Evolutionary conservation across 2,888 invertebrate species (phyloP).

Genomic region (Neoscelio sp.): DNA sequence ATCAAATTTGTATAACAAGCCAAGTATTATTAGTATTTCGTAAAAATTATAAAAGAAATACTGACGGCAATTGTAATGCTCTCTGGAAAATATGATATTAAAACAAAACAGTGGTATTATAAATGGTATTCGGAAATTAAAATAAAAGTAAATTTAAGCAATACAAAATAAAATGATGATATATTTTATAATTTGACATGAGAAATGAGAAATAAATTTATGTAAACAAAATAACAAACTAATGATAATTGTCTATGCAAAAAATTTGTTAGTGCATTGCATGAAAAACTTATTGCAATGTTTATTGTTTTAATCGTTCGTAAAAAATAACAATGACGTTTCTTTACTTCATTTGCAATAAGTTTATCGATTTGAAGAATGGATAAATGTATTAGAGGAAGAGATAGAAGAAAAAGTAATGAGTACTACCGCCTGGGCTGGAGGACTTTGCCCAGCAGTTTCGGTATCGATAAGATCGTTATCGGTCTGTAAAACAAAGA

Average conservation of each 20-base stretch:
- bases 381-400: slow-evolving; percentile 62
- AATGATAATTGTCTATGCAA: background rate
- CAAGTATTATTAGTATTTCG: too few relatives aligned
- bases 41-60: too few relatives aligned
- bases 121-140: slow-evolving; percentile 45
- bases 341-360: slow-evolving; percentile 38
- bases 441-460: slow-evolving; percentile 83
- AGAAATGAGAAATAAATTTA: background rate
- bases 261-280: slow-evolving; percentile 27
- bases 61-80: slow-evolving; percentile 42
- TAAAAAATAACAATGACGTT: background rate
- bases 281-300: slow-evolving; percentile 45
- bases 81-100: slow-evolving; percentile 37
- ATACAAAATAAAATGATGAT: slow-evolving; percentile 27
- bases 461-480: slow-evolving; percentile 83
- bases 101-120: slow-evolving; percentile 10
- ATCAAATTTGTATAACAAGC: too few relatives aligned
- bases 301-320: slow-evolving; percentile 1
- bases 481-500: slow-evolving; percentile 83
- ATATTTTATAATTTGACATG: background rate
- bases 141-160: slow-evolving; percentile 51
- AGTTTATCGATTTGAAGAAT: slow-evolving; percentile 56
- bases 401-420: slow-evolving; percentile 79
- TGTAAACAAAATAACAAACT: slow-evolving; percentile 1
- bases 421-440: slow-evolving; percentile 83